Conservation (phyloP, 2,888 invertebrate species). For the Parochlus steinenii region DNA sequence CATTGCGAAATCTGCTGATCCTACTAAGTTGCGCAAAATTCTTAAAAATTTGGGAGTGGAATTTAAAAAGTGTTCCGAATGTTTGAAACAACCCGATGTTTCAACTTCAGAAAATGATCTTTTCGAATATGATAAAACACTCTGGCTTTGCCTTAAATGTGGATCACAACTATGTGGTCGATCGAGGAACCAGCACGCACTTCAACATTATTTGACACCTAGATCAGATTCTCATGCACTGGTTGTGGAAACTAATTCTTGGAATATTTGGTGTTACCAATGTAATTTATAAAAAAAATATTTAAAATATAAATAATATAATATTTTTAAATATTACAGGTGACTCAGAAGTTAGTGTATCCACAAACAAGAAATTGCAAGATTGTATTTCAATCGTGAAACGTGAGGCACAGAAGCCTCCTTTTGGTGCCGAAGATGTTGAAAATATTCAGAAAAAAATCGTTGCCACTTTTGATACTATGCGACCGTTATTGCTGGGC, state of each 20-base stretch:
- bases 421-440: constrained; percentile 17
- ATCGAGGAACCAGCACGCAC: constrained; percentile 48
- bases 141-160: constrained; percentile 73
- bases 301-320: too few species aligned
- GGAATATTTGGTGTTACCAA: constrained; percentile 63
- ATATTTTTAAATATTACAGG: too few species aligned
- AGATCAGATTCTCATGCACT: constrained; percentile 35
- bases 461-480: constrained; percentile 18
- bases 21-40: constrained; percentile 39
- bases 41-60: constrained; percentile 40
- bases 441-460: constrained; percentile 22
- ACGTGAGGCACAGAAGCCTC: constrained; percentile 32
- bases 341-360: constrained; percentile 12
- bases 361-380: constrained; percentile 44
- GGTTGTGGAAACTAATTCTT: constrained; percentile 50
- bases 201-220: constrained; percentile 45
- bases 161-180: constrained; percentile 62
- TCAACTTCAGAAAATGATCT: constrained; percentile 17
- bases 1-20: constrained; percentile 49
- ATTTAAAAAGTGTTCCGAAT: constrained; percentile 37
- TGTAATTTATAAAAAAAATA: constrained; percentile 58
- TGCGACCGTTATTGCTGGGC: constrained; percentile 17
- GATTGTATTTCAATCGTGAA: constrained; percentile 60
- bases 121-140: constrained; percentile 32
- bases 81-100: constrained; percentile 34